Percentiles rank a stretch among this genome's conserved stretches.
Conservation (phyloP, 2,888 invertebrate genomes). For the Xanthia togata region DNA sequence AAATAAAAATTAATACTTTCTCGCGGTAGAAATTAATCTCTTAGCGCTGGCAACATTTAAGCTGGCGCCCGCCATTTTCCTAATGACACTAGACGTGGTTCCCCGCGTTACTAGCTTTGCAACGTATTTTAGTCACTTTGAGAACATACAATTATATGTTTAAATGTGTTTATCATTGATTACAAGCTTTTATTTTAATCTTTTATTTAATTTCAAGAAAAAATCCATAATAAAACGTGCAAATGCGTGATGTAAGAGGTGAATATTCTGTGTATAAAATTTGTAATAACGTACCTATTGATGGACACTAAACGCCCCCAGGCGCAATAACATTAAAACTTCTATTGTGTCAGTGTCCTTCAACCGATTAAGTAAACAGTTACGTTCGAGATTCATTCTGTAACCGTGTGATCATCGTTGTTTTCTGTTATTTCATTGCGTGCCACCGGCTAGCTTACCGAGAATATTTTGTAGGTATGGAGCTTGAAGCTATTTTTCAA, state of each 20-base stretch:
- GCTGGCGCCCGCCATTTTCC: slow-evolving; percentile 78
- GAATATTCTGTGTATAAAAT: not conserved
- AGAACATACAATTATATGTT: slow-evolving; percentile 53
- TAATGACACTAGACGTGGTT: slow-evolving; percentile 79
- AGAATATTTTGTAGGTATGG: not conserved
- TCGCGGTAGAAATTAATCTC: slow-evolving; percentile 69
- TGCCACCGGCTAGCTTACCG: not conserved
- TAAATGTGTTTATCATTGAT: slow-evolving; percentile 45
- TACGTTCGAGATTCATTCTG: not conserved
- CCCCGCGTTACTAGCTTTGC: slow-evolving; percentile 66
- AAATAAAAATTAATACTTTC: slow-evolving; percentile 71
- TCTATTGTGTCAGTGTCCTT: not conserved
- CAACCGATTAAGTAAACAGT: not conserved
- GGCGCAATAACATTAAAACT: not conserved
- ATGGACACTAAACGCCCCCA: not conserved
- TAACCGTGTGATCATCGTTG: not conserved
- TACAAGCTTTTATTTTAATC: slow-evolving; percentile 5
- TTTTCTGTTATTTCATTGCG: not conserved
- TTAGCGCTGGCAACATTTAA: slow-evolving; percentile 80
- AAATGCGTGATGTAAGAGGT: not conserved
- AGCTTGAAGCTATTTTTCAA: not conserved
- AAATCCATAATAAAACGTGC: not conserved
- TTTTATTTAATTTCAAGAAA: not conserved
- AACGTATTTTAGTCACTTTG: slow-evolving; percentile 63
- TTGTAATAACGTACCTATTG: not conserved